These are phyloP conservation scores for Ptyas mucosa DNA, from an alignment of 2,113 vertebrate genomes.

Conservation along the genomic window DNA sequence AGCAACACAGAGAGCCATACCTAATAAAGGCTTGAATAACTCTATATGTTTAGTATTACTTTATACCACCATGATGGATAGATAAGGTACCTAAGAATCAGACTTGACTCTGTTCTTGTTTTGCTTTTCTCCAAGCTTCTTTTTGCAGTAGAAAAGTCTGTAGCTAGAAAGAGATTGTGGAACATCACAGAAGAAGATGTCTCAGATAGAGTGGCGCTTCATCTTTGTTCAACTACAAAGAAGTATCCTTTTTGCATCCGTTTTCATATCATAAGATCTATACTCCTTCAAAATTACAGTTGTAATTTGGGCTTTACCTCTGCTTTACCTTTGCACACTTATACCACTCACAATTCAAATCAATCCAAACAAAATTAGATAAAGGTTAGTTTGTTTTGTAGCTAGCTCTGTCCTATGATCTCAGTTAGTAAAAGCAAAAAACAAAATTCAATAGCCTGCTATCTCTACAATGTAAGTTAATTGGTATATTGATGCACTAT, in stretches of 20 bases:
- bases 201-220: constrained; percentile 81
- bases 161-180: constrained; percentile 84
- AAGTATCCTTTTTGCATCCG: constrained; percentile 80
- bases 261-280: background rate
- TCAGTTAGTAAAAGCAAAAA: background rate
- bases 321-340: background rate
- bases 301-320: no score
- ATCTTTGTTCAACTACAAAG: constrained; percentile 84
- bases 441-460: background rate
- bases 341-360: no score
- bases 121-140: constrained; percentile 72
- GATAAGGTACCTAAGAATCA: background rate
- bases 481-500: background rate
- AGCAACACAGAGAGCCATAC: background rate
- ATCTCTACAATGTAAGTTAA: background rate
- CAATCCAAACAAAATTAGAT: background rate
- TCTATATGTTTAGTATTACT: background rate
- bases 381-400: background rate
- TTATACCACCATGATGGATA: background rate
- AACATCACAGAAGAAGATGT: constrained; percentile 76
- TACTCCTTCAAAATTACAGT: background rate
- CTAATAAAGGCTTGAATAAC: background rate
- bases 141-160: constrained; percentile 82
- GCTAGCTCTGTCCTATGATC: background rate
- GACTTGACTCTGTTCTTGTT: background rate